Conservation (phyloP, 2,888 invertebrate genomes). For the Hoplodrina ambigua region DNA sequence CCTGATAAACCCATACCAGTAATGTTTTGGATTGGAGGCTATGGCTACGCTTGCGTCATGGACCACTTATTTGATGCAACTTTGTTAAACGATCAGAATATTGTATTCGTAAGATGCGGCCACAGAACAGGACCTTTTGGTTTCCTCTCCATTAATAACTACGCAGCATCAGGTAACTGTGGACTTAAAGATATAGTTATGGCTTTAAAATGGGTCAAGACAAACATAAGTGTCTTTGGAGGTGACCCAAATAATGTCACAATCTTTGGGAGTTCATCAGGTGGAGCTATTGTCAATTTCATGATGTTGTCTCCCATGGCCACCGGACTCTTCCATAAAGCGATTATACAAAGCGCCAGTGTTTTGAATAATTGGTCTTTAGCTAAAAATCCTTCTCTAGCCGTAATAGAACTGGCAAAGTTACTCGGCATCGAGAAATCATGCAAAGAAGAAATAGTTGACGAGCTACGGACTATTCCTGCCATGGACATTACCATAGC, state of each 20-base stretch:
- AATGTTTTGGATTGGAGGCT: slow-evolving; percentile 88
- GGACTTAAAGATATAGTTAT: slow-evolving; percentile 86
- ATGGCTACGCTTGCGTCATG: slow-evolving; percentile 73
- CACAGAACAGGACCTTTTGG: slow-evolving; percentile 86
- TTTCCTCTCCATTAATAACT: slow-evolving; percentile 82
- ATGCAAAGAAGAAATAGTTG: slow-evolving; percentile 77
- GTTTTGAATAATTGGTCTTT: slow-evolving; percentile 85
- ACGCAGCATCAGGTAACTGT: slow-evolving; percentile 84
- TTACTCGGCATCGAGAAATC: slow-evolving; percentile 74
- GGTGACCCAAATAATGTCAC: slow-evolving; percentile 86
- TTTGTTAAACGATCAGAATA: slow-evolving; percentile 75
- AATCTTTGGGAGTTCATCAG: slow-evolving; percentile 86
- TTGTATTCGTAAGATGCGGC: slow-evolving; percentile 84
- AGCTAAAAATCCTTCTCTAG: slow-evolving; percentile 76
- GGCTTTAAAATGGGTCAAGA: slow-evolving; percentile 85
- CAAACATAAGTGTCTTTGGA: slow-evolving; percentile 83
- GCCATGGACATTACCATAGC: slow-evolving; percentile 75
- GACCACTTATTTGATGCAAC: slow-evolving; percentile 79
- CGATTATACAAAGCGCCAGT: slow-evolving; percentile 84
- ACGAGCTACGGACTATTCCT: slow-evolving; percentile 74
- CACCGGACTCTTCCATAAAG: slow-evolving; percentile 84
- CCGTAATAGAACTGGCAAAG: slow-evolving; percentile 76
- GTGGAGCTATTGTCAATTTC: slow-evolving; percentile 85
- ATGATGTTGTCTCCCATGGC: slow-evolving; percentile 88
- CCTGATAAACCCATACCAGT: slow-evolving; percentile 82